A percentile compares a stretch with the other conserved stretches of the same genome.
Evolutionary conservation across 2,797 vertebrate genomes (phyloP).

Genomic region (Sebastes cheni): DNA sequence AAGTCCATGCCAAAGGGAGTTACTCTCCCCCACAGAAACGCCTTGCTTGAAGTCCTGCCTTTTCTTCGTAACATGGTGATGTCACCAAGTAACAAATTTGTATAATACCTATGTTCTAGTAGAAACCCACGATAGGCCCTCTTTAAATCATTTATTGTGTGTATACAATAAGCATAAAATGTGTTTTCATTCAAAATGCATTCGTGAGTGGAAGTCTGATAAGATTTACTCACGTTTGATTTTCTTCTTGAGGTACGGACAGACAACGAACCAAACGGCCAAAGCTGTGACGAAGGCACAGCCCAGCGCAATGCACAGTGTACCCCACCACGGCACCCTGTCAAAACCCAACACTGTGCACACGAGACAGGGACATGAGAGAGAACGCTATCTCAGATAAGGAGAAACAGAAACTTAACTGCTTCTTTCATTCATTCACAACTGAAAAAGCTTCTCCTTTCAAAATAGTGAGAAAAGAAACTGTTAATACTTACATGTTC

Average conservation of each 20-base stretch:
- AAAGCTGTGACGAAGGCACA: slow-evolving; percentile 88
- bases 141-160: no score
- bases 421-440: slow-evolving; percentile 6
- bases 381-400: slow-evolving; percentile 39
- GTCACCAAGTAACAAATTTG: no score
- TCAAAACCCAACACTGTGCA: slow-evolving; percentile 94
- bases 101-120: no score
- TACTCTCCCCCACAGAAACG: no score
- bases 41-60: no score
- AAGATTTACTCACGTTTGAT: slow-evolving; percentile 87
- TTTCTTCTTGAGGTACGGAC: slow-evolving; percentile 94
- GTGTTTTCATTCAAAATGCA: not conserved
- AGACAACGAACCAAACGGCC: slow-evolving; percentile 93
- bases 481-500: not conserved
- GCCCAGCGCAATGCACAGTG: slow-evolving; percentile 88
- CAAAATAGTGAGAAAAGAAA: not conserved
- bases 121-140: no score
- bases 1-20: no score
- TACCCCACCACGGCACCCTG: slow-evolving; percentile 92
- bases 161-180: not conserved
- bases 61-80: no score
- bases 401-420: not conserved
- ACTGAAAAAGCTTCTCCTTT: not conserved
- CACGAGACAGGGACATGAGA: slow-evolving; percentile 73
- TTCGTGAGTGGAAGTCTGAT: not conserved